Percentiles rank a stretch among this genome's conserved stretches.
phyloP scores from a whole-genome alignment of 1,140 invertebrate species.

The Pogonus chalceus region DNA sequence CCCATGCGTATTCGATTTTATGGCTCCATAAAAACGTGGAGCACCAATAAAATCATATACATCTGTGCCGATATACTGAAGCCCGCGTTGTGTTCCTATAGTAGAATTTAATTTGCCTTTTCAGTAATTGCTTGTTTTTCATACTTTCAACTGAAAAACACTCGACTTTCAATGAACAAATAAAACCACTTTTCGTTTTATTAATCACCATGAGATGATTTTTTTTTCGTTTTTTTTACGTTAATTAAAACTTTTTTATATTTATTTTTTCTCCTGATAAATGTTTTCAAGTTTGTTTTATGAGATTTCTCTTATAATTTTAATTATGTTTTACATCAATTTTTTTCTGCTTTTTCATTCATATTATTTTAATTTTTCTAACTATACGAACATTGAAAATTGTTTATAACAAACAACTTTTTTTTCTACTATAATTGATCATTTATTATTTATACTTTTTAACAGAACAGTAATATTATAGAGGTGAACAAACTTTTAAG shows the following conservation, averaged over 20 bases:
- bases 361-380: too few species aligned
- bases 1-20: constrained; percentile 3
- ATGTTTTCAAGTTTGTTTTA: too few species aligned
- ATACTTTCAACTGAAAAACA: not conserved
- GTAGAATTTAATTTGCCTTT: constrained; percentile 1
- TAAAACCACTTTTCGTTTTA: not conserved
- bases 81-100: not conserved
- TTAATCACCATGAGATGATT: not conserved
- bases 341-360: too few species aligned
- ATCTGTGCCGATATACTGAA: not conserved
- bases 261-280: too few species aligned
- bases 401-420: too few species aligned
- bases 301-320: too few species aligned
- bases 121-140: constrained; percentile 3
- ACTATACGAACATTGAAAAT: too few species aligned
- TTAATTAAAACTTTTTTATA: not conserved
- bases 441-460: too few species aligned
- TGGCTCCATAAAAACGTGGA: not conserved
- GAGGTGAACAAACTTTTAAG: too few species aligned
- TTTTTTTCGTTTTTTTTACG: not conserved
- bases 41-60: constrained; percentile 2
- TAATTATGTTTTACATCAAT: too few species aligned
- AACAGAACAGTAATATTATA: too few species aligned
- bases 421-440: too few species aligned
- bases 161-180: constrained; percentile 1